Evolutionary conservation across 2,113 vertebrate genomes (phyloP), one percentile per base, ranked within the genome.

Genomic region (Rhipidura dahli): DNA sequence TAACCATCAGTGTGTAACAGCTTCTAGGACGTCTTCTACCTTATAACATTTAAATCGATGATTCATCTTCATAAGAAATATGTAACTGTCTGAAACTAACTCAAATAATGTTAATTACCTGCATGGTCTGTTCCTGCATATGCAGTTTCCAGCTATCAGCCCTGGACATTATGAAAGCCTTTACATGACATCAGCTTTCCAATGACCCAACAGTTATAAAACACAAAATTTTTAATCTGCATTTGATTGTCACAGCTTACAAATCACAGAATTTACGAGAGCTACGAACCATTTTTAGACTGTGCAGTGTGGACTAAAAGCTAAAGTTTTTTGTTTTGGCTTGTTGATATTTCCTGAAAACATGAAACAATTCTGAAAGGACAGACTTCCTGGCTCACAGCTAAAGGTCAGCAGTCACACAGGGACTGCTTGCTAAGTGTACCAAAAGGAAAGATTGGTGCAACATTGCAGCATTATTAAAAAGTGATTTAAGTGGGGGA

Each of bases 301-400:
- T 50, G 63, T 13, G n/a, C 17, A 76, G 28, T 8, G 22, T 31
- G 23, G 73, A 85, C 63, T 57, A 89, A 56, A 75, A 94, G 89
- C 57, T 57, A 83, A 80, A 61, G n/a, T n/a, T 92, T 92, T 88
- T 86, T 81, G 59, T 78, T 91, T 94, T 1, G 3, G 73, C 42
- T 78, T 94, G 63, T 94, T 96, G 91, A 91, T 81, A 87, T 87
- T 89, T 93, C 89, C 93, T 88, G 90, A 94, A 97, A 93, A 95
- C 45, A 73, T 75, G 77, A 93, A 94, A 93, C 92, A 63, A 69
- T 85, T 92, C 88, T 87, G 72, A 91, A 92, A 91, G 96, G 87
- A 80, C 72, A 87, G 92, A 88, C 89, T 83, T 89, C 64, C 89
- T 93, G 93, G 95, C 93, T 94, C 64, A 45, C 83, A 92, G 80